Evolutionary conservation across 2,797 vertebrate genomes (phyloP).

Genomic region (Presbytis comata): DNA sequence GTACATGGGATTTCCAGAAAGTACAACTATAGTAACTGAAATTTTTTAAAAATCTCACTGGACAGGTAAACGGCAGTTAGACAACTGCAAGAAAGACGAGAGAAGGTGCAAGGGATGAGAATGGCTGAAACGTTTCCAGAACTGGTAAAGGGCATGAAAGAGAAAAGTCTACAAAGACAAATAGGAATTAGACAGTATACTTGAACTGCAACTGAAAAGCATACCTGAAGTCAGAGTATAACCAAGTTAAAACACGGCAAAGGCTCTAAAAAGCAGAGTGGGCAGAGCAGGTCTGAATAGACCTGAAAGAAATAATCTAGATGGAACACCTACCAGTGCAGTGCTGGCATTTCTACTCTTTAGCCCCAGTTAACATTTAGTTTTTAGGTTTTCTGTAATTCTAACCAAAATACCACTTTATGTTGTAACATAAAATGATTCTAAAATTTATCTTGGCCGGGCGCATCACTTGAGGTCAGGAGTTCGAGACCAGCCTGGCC

Average conservation of each 20-base stretch:
- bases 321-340: not conserved
- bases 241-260: not conserved
- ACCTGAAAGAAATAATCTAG: not conserved
- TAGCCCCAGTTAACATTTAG: not conserved
- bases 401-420: not conserved
- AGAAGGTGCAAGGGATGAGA: not conserved
- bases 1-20: not conserved
- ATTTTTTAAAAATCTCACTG: not conserved
- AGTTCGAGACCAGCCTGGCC: too few relatives aligned
- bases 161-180: not conserved
- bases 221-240: not conserved
- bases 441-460: not conserved
- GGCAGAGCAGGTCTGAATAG: not conserved
- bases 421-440: not conserved
- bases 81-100: not conserved
- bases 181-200: not conserved
- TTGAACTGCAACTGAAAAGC: not conserved
- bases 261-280: not conserved
- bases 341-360: not conserved
- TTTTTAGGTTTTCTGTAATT: not conserved
- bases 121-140: not conserved
- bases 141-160: not conserved
- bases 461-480: too few relatives aligned
- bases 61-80: not conserved
- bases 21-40: not conserved